These are phyloP conservation scores for Drosophila gunungcola DNA, from an alignment of 1,140 invertebrate species.

Conservation along the genomic window DNA sequence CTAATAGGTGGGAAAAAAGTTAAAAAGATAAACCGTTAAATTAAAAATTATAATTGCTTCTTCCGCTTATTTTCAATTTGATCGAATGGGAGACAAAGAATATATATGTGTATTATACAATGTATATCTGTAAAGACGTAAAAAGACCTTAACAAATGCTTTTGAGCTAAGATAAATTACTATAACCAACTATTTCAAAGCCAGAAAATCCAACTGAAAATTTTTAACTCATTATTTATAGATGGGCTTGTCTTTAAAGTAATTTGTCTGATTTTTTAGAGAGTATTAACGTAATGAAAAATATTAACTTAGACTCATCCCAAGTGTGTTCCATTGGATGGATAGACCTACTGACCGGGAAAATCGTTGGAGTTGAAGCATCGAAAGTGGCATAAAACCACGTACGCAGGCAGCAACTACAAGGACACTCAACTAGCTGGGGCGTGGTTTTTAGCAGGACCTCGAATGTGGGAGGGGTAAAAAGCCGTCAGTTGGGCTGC, in stretches of 20 bases:
- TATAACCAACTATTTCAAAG: too few relatives aligned
- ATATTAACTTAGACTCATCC: constrained; percentile 5
- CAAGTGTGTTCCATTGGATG: constrained; percentile 23
- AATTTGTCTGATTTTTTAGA: neutral
- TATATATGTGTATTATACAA: too few relatives aligned
- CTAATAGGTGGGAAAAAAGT: constrained; percentile 20
- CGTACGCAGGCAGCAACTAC: constrained; percentile 45
- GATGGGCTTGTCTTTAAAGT: constrained; percentile 6
- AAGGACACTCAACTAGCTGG: constrained; percentile 43
- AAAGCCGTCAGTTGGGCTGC: constrained; percentile 21
- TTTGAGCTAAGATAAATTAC: too few relatives aligned
- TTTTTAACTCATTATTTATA: constrained; percentile 10
- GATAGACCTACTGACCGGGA: constrained; percentile 7
- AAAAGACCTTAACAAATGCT: too few relatives aligned
- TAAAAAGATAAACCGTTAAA: neutral
- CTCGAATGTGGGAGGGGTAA: constrained; percentile 14
- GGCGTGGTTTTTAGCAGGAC: constrained; percentile 16
- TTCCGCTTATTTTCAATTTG: too few relatives aligned
- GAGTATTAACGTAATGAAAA: constrained; percentile 67
- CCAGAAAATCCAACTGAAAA: neutral
- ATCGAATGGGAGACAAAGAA: too few relatives aligned
- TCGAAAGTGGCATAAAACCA: constrained; percentile 46
- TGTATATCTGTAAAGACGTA: too few relatives aligned
- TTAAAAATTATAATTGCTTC: too few relatives aligned
- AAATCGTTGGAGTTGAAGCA: constrained; percentile 2